Evolutionary conservation across 2,113 vertebrate species (phyloP).

Genomic region (Ictalurus furcatus): DNA sequence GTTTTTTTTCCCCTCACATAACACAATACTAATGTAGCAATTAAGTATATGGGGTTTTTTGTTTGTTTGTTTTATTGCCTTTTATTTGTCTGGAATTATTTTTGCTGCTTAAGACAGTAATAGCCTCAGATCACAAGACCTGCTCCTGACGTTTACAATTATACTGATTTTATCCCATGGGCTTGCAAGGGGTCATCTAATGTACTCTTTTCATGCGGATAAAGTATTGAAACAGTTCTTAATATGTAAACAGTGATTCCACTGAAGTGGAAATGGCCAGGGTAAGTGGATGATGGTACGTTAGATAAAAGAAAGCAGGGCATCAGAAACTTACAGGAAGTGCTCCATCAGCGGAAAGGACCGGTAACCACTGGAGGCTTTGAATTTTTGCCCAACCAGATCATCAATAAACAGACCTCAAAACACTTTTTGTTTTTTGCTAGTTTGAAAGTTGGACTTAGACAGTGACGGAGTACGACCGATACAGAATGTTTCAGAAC

Average conservation of each 20-base stretch:
- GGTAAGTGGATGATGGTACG: neutral
- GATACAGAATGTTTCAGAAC: neutral
- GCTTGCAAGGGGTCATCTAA: neutral
- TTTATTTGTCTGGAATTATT: neutral
- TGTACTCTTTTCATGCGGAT: constrained; percentile 23
- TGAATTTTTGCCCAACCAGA: constrained; percentile 31
- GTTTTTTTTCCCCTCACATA: neutral
- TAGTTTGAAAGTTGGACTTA: constrained; percentile 23
- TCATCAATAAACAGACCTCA: constrained; percentile 39
- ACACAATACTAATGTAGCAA: neutral
- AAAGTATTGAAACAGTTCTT: constrained; percentile 21
- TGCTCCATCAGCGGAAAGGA: constrained; percentile 37
- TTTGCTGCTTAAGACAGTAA: neutral
- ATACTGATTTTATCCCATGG: neutral
- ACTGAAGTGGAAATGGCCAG: neutral
- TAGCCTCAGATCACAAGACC: neutral
- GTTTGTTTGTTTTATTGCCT: neutral
- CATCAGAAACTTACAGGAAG: neutral
- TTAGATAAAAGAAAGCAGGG: constrained; percentile 21
- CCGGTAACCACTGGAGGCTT: neutral
- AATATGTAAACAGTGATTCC: constrained; percentile 9
- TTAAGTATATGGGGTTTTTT: neutral
- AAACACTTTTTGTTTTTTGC: constrained; percentile 22
- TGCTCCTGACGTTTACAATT: neutral
- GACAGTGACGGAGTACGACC: no score